Conservation (phyloP, 2,888 invertebrate genomes). For the Cheilosia scutellata region DNA sequence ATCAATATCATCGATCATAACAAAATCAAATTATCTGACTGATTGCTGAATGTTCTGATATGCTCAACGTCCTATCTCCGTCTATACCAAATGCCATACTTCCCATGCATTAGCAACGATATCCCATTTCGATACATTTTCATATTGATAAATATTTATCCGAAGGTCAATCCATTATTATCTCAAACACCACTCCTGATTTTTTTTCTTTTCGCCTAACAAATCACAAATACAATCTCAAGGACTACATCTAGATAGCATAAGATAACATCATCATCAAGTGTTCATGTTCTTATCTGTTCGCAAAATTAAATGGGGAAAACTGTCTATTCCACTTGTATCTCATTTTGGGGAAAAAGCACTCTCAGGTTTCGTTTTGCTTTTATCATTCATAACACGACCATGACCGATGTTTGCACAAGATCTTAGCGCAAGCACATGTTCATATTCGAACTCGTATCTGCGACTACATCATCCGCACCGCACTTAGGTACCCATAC, state of each 20-base stretch:
- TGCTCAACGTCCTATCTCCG: too few species aligned
- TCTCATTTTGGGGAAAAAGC: constrained; percentile 19
- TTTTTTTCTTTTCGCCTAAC: background rate
- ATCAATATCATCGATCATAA: too few species aligned
- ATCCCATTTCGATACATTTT: constrained; percentile 35
- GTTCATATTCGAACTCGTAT: constrained; percentile 29
- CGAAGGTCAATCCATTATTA: constrained; percentile 47
- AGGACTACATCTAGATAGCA: constrained; percentile 21
- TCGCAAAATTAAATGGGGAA: constrained; percentile 6
- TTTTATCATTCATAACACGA: constrained; percentile 49
- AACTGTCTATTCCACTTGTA: constrained; percentile 13
- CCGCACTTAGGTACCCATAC: constrained; percentile 6
- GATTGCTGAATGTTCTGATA: too few species aligned
- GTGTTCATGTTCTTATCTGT: constrained; percentile 8
- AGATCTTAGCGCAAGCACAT: constrained; percentile 55
- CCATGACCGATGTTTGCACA: constrained; percentile 62
- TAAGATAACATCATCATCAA: constrained; percentile 31
- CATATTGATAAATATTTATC: constrained; percentile 50
- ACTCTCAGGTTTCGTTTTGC: constrained; percentile 19
- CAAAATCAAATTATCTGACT: too few species aligned
- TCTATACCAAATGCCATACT: background rate
- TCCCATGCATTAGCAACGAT: constrained; percentile 39
- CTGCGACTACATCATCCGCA: constrained; percentile 2
- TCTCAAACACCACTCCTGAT: constrained; percentile 3
- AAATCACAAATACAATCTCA: background rate